Evolutionary conservation across 2,113 vertebrate species (phyloP).

Genomic region (Dermatemys mawii): DNA sequence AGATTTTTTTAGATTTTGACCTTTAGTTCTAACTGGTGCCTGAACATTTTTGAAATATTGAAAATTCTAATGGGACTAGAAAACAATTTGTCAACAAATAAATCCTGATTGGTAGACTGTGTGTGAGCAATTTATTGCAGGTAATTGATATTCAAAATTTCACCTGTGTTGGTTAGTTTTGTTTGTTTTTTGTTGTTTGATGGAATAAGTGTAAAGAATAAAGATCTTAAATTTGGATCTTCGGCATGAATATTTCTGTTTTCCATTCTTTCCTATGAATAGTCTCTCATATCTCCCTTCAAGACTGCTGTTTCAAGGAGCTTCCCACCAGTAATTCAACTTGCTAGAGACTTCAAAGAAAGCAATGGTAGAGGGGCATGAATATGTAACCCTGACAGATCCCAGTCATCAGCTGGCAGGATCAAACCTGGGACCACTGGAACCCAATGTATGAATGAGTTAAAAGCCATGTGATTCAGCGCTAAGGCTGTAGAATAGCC

Average conservation of each 20-base stretch:
- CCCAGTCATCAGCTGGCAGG: too few species aligned
- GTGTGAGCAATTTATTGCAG: background rate
- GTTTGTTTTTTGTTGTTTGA: background rate
- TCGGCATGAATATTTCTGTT: background rate
- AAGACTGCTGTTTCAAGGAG: background rate
- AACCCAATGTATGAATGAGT: too few species aligned
- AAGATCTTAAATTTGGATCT: background rate
- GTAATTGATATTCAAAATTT: background rate
- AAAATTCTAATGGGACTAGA: background rate
- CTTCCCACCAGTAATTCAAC: background rate
- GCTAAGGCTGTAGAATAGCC: too few species aligned
- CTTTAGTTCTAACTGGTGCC: background rate
- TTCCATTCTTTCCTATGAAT: too few species aligned
- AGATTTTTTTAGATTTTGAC: background rate
- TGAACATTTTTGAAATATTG: background rate
- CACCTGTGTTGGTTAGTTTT: accelerated
- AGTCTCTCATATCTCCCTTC: background rate
- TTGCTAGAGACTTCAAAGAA: too few species aligned
- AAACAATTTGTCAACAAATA: background rate
- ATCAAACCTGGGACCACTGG: too few species aligned
- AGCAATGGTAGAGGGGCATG: too few species aligned
- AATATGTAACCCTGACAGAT: too few species aligned
- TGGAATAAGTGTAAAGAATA: background rate
- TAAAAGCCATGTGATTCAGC: too few species aligned
- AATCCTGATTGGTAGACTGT: background rate